phyloP scores from a whole-genome alignment of 1,140 invertebrate genomes.

The Solenopsis fugax region DNA sequence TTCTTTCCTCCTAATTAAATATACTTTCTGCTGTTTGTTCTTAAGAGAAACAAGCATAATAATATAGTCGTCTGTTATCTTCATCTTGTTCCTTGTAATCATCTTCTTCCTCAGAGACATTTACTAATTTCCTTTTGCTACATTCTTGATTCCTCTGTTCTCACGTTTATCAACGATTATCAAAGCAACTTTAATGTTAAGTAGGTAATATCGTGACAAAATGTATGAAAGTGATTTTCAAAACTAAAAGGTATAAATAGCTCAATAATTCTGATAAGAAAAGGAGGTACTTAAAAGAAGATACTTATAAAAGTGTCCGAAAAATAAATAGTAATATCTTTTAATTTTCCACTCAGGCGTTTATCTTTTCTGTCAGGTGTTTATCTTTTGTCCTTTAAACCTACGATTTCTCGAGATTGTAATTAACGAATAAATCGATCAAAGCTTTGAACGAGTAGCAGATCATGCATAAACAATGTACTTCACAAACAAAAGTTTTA shows the following conservation, averaged over 20 bases:
- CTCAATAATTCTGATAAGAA: background rate
- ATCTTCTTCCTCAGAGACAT: constrained; percentile 56
- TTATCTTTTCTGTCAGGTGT: background rate
- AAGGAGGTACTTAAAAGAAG: background rate
- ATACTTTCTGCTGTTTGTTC: background rate
- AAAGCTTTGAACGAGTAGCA: background rate
- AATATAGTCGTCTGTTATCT: constrained; percentile 31
- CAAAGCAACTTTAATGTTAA: background rate
- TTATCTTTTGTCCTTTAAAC: background rate
- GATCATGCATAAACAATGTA: constrained; percentile 4
- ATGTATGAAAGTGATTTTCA: background rate
- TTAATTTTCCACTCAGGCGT: background rate
- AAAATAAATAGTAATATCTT: background rate
- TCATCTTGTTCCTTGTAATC: constrained; percentile 32
- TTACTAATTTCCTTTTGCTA: constrained; percentile 61
- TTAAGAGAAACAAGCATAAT: constrained; percentile 28
- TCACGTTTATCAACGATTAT: constrained; percentile 38
- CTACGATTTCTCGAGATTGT: background rate
- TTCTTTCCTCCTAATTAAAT: constrained; percentile 15
- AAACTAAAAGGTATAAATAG: background rate
- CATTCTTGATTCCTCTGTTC: constrained; percentile 44
- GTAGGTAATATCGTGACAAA: background rate
- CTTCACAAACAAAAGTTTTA: constrained; percentile 26
- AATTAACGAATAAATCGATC: background rate
- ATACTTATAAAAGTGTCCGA: background rate